A percentile compares a stretch with the other conserved stretches of the same genome.
These are phyloP conservation scores for Panagrolaimus sp. DNA, from an alignment of 1,140 invertebrate genomes.

Conservation along the genomic window DNA sequence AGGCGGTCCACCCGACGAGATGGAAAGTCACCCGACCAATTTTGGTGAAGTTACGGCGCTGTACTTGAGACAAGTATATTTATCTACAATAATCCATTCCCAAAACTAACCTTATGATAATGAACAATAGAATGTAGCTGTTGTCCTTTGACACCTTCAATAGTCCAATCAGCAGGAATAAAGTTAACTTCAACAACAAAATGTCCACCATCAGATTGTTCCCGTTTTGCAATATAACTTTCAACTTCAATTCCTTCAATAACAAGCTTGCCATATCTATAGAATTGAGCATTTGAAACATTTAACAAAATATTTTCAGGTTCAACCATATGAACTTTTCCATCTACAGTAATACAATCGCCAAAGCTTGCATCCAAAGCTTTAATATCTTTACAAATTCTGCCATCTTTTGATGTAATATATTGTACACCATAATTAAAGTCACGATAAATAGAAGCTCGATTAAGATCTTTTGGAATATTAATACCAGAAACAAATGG, in stretches of 20 bases:
- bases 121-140: constrained; percentile 27
- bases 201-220: constrained; percentile 8
- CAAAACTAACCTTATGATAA: constrained; percentile 25
- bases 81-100: not conserved
- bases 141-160: constrained; percentile 5
- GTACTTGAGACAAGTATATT: too few relatives aligned
- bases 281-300: constrained; percentile 9
- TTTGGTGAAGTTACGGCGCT: too few relatives aligned
- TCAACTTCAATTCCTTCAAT: constrained; percentile 1
- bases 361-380: constrained; percentile 11
- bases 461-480: constrained; percentile 16
- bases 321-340: constrained; percentile 12
- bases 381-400: constrained; percentile 17
- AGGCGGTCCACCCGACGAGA: too few relatives aligned
- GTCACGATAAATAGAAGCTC: constrained; percentile 18
- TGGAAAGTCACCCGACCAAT: too few relatives aligned
- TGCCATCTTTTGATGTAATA: constrained; percentile 20
- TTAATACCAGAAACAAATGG: constrained; percentile 3
- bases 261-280: not conserved
- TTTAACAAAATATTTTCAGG: constrained; percentile 18
- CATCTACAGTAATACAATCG: constrained; percentile 7
- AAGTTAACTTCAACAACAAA: constrained; percentile 27
- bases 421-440: constrained; percentile 28
- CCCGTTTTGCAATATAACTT: not conserved
- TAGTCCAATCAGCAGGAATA: constrained; percentile 14